A percentile compares a stretch with the other conserved stretches of the same genome.
phyloP scores from a whole-genome alignment of 1,140 invertebrate genomes.

The Hycleus phaleratus region DNA sequence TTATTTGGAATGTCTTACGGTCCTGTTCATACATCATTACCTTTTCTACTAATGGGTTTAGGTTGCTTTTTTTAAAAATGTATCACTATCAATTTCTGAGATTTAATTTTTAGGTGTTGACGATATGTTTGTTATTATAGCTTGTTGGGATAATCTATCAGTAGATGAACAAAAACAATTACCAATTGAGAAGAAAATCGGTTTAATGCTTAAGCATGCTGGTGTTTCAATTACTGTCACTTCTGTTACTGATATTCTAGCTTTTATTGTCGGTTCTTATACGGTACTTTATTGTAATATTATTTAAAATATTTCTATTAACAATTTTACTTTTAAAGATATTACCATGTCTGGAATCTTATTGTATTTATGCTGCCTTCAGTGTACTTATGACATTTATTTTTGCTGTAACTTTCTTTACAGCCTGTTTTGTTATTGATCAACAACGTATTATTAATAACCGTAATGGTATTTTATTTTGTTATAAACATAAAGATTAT shows the following conservation, averaged over 20 bases:
- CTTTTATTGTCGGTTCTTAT: slow-evolving; percentile 63
- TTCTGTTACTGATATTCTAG: slow-evolving; percentile 73
- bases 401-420: slow-evolving; percentile 69
- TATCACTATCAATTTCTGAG: too few relatives aligned
- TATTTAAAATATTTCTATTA: neutral
- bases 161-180: slow-evolving; percentile 42
- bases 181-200: slow-evolving; percentile 53
- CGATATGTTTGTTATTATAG: slow-evolving; percentile 76
- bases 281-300: slow-evolving; percentile 43
- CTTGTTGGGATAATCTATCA: slow-evolving; percentile 54
- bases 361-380: slow-evolving; percentile 65
- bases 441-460: slow-evolving; percentile 52
- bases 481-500: slow-evolving; percentile 55
- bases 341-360: slow-evolving; percentile 64
- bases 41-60: slow-evolving; percentile 73
- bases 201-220: slow-evolving; percentile 64
- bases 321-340: slow-evolving; percentile 46
- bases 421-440: slow-evolving; percentile 67
- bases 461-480: slow-evolving; percentile 60
- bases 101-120: slow-evolving; percentile 49
- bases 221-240: slow-evolving; percentile 78
- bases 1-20: slow-evolving; percentile 66
- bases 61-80: slow-evolving; percentile 21
- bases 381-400: slow-evolving; percentile 66
- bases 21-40: slow-evolving; percentile 72